Evolutionary conservation across 2,113 vertebrate genomes (phyloP).

Genomic region (Pelecanus crispus): DNA sequence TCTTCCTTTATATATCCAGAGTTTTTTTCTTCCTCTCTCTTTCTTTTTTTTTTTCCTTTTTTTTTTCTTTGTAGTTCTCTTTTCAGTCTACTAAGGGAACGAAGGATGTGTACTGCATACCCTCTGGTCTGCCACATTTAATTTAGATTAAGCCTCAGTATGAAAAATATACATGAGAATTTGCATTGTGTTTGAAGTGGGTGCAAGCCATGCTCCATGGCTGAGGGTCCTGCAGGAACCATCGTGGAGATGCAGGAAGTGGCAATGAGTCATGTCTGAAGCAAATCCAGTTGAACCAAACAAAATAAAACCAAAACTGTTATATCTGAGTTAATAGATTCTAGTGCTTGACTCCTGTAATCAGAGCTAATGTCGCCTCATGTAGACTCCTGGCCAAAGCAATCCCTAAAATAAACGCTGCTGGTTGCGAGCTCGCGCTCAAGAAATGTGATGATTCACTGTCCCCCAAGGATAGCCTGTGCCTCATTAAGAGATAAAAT

Average conservation of each 20-base stretch:
- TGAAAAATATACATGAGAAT: constrained; percentile 29
- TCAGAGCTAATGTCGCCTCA: not conserved
- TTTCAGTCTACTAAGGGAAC: not conserved
- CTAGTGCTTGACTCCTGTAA: constrained; percentile 23
- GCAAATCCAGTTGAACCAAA: not conserved
- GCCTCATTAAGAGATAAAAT: constrained; percentile 13
- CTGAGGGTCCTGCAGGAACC: constrained; percentile 31
- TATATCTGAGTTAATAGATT: not conserved
- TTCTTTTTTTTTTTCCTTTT: fast-evolving
- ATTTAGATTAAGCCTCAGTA: constrained; percentile 49
- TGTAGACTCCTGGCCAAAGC: not conserved
- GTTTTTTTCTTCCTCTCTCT: not conserved
- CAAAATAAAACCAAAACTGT: constrained; percentile 9
- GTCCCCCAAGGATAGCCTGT: constrained; percentile 2
- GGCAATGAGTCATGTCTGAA: constrained; percentile 52
- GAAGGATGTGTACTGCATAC: constrained; percentile 3
- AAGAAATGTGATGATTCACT: not conserved
- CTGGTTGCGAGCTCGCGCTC: not conserved
- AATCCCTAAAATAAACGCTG: not conserved
- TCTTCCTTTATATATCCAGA: not conserved
- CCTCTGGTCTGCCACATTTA: not conserved
- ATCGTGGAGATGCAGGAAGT: constrained; percentile 14
- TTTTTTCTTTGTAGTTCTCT: not conserved
- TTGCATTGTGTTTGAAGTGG: constrained; percentile 57
- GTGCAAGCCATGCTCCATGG: not conserved